Evolutionary conservation across 2,797 vertebrate species (phyloP).

Genomic region (Spea hammondii): DNA sequence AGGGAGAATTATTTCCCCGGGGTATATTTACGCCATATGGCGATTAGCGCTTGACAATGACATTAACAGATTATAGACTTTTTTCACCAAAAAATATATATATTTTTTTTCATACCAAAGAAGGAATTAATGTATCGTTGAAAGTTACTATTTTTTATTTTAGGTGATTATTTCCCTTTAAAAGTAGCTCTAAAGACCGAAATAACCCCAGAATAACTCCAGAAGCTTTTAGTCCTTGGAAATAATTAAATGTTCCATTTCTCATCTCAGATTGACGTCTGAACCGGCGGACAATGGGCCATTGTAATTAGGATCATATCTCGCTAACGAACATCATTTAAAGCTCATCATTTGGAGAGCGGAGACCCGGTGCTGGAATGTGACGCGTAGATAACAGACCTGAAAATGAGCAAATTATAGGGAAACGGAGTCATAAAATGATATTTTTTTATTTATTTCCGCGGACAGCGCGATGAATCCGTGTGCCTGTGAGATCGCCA

Average conservation of each 20-base stretch:
- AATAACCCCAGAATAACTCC: neutral
- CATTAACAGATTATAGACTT: too few species aligned
- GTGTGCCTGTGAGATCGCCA: too few species aligned
- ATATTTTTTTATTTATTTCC: too few species aligned
- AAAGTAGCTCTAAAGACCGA: neutral
- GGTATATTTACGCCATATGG: too few species aligned
- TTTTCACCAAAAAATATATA: too few species aligned
- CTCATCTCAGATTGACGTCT: constrained; percentile 14
- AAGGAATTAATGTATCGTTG: too few species aligned
- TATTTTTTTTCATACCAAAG: too few species aligned
- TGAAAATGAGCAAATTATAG: neutral
- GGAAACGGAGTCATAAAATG: too few species aligned
- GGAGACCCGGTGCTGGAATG: neutral
- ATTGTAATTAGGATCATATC: constrained; percentile 14
- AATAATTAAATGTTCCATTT: constrained; percentile 9
- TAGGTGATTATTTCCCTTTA: neutral
- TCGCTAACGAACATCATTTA: constrained; percentile 13
- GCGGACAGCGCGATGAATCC: too few species aligned
- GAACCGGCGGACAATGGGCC: neutral
- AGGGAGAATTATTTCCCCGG: too few species aligned
- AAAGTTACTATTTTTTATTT: too few species aligned
- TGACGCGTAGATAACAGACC: constrained; percentile 13
- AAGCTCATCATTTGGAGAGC: constrained; percentile 1
- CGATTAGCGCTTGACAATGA: too few species aligned
- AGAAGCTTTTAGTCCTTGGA: neutral